phyloP scores from a whole-genome alignment of 1,140 invertebrate species.

The Ceratosolen solmsi region DNA sequence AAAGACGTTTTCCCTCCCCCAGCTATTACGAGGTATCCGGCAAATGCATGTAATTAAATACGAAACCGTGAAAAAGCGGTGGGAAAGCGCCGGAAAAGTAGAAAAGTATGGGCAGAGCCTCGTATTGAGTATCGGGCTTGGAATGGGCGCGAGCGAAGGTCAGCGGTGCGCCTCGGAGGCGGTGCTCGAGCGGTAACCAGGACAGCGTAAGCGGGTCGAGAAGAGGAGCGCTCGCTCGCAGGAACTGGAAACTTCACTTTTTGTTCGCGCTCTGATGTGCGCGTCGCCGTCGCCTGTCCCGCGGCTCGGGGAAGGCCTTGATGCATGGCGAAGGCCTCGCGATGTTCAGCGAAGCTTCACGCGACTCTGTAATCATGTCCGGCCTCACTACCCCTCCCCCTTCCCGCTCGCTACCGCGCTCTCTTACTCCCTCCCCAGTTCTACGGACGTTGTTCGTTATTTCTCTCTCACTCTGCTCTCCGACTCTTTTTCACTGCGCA shows the following conservation, averaged over 20 bases:
- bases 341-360: slow-evolving; percentile 72
- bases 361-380: slow-evolving; percentile 71
- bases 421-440: no score
- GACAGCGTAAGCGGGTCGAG: slow-evolving; percentile 21
- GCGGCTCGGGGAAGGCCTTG: slow-evolving; percentile 62
- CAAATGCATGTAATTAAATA: no score
- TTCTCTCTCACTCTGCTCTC: slow-evolving; percentile 27
- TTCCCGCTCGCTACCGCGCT: slow-evolving; percentile 1
- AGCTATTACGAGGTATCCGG: no score
- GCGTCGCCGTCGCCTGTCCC: slow-evolving; percentile 1
- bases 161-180: neutral
- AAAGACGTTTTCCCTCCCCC: no score
- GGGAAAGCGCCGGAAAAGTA: neutral
- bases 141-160: neutral
- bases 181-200: neutral
- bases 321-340: slow-evolving; percentile 72
- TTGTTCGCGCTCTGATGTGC: slow-evolving; percentile 25
- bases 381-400: slow-evolving; percentile 55
- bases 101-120: neutral
- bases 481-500: neutral
- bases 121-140: neutral
- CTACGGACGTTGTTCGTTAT: no score
- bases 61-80: neutral
- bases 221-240: neutral
- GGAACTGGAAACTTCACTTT: slow-evolving; percentile 46